Evolutionary conservation across 2,797 vertebrate genomes (phyloP).

Genomic region (Avahi laniger): DNA sequence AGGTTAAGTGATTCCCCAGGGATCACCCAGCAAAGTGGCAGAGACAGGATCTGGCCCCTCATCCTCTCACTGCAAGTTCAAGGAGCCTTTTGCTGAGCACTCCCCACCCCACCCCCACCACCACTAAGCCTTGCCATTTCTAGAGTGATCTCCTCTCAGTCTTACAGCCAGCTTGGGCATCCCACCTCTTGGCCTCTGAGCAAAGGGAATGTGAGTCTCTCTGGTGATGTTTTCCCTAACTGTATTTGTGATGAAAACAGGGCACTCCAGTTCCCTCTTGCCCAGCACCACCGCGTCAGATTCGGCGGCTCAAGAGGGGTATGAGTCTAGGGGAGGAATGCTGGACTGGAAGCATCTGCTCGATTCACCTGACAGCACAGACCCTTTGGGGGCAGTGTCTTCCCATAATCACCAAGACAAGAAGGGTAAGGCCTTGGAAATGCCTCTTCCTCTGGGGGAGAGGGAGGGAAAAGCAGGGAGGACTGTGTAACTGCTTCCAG

Average conservation of each 20-base stretch:
- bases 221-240: conserved; percentile 82
- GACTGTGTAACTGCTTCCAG: conserved; percentile 93
- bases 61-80: neutral
- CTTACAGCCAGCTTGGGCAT: neutral
- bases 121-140: neutral
- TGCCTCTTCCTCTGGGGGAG: conserved; percentile 79
- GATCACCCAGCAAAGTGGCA: neutral
- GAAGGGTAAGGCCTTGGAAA: conserved; percentile 99
- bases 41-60: neutral
- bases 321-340: conserved; percentile 93
- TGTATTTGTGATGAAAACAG: conserved; percentile 93
- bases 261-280: conserved; percentile 92
- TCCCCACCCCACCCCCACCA: no score
- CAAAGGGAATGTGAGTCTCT: conserved; percentile 70
- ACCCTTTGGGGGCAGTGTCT: conserved; percentile 95
- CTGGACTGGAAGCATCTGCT: conserved; percentile 93
- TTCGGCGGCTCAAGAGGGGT: conserved; percentile 87
- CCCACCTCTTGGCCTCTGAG: conserved; percentile 58
- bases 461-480: conserved; percentile 70
- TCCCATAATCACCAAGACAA: conserved; percentile 97
- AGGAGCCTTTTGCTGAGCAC: neutral
- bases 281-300: conserved; percentile 92
- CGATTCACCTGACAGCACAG: conserved; percentile 93
- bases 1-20: neutral
- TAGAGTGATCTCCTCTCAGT: neutral